A percentile compares a stretch with the other conserved stretches of the same genome.
Conservation (phyloP, 2,113 vertebrate species). For the Isurus oxyrinchus region DNA sequence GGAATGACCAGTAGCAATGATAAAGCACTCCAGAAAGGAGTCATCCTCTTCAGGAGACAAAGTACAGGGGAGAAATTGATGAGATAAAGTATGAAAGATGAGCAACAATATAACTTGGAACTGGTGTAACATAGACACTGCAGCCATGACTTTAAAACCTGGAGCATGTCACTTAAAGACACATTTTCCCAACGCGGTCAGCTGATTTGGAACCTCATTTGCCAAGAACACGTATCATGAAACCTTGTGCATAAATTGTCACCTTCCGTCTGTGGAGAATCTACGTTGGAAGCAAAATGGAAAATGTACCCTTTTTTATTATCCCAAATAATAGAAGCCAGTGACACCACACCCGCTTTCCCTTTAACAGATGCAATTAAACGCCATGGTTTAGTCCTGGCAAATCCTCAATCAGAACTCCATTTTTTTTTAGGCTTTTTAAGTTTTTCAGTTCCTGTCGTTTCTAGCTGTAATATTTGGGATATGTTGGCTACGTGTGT, state of each 20-base stretch:
- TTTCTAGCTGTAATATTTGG: background rate
- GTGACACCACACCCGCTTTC: no score
- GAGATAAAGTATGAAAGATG: background rate
- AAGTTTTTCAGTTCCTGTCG: background rate
- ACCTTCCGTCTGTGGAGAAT: background rate
- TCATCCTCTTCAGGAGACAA: background rate
- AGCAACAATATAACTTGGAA: background rate
- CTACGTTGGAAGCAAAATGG: background rate
- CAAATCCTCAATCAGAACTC: background rate
- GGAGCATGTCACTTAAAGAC: background rate
- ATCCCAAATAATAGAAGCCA: background rate
- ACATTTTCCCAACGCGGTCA: background rate
- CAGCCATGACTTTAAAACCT: background rate
- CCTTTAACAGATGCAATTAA: background rate
- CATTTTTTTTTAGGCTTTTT: background rate
- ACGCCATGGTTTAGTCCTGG: background rate
- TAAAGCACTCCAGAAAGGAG: background rate
- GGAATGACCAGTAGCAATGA: background rate
- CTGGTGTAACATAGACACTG: background rate
- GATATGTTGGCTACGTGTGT: background rate
- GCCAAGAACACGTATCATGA: background rate
- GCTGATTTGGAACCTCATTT: background rate
- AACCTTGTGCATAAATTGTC: background rate
- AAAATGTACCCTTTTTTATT: background rate
- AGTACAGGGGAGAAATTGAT: background rate